phyloP scores from a whole-genome alignment of 2,888 invertebrate species.

The Hemaris fuciformis region DNA sequence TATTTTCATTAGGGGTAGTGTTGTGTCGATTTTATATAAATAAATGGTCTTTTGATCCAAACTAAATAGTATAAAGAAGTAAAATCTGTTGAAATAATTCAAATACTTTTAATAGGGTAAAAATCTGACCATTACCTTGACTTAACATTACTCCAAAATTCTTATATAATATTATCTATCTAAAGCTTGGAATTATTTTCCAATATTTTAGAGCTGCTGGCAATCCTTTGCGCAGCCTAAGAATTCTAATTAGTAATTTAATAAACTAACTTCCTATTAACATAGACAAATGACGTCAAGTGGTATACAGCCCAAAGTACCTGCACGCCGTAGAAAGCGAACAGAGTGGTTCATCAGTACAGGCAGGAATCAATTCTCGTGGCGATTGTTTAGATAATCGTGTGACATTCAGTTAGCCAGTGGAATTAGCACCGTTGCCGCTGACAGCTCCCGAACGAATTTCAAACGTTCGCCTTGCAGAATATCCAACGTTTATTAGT shows the following conservation, averaged over 20 bases:
- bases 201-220: background rate
- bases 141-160: no score
- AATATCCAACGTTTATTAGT: constrained; percentile 27
- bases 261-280: background rate
- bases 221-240: no score
- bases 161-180: no score
- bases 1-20: no score
- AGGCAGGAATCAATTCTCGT: constrained; percentile 45
- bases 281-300: background rate
- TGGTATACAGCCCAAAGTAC: background rate
- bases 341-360: constrained; percentile 43
- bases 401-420: constrained; percentile 46
- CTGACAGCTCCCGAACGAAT: constrained; percentile 32
- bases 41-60: no score
- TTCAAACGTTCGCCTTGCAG: constrained; percentile 31
- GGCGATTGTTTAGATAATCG: constrained; percentile 60
- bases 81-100: no score
- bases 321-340: constrained; percentile 13
- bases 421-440: constrained; percentile 46
- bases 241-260: no score
- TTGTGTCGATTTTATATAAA: no score
- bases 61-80: no score
- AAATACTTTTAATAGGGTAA: no score
- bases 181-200: no score
- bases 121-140: no score